Evolutionary conservation across 1,140 invertebrate genomes (phyloP), one percentile per base, ranked within the genome.

Genomic region (Halictus rubicundus): DNA sequence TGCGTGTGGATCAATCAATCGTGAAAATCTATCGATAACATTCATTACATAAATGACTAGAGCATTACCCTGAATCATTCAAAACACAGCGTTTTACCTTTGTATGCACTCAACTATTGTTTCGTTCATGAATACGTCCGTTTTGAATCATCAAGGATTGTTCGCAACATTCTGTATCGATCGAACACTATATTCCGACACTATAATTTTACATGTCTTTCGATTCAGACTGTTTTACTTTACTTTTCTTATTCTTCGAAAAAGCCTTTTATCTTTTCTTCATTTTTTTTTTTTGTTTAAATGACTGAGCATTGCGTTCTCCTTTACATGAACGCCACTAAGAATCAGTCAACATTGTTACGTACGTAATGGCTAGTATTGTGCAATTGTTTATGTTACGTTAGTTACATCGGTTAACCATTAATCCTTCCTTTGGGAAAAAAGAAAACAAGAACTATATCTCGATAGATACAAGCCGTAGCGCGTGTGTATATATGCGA

Each of bases 361-460:
- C 70, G 42, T 82, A 75, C 60, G 74, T 71, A 75, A 68, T 85
- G 74, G 84, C 79, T 85, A 85, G 79, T 85, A 81, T 78, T 77
- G 84, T 85, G 83, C 74, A 78, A 74, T 74, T 74, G 81, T 49
- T 78, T 70, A 54, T 82, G 57, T 70, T 61, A 49, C 57, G 70
- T 66, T 78, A 81, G 9, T 78, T 71, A 78, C 32, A 78, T 64
- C 49, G 49, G 32, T 65, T 78, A 78, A 68, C 68, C 68, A 71
- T 32, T 54, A 72, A 54, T 64, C 63, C 27, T 54, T 57, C 21
- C n/a, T 57, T 21, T 5, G 21, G 19, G 21, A n/a, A 54, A 8
- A n/a, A 64, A 71, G 32, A 49, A 77, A 85, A 80, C 25, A 42
- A 49, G 46, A 63, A 60, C 54, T 54, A 21, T 42, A 66, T 42